Evolutionary conservation across 2,113 vertebrate species (phyloP).

Genomic region (Mobula birostris): DNA sequence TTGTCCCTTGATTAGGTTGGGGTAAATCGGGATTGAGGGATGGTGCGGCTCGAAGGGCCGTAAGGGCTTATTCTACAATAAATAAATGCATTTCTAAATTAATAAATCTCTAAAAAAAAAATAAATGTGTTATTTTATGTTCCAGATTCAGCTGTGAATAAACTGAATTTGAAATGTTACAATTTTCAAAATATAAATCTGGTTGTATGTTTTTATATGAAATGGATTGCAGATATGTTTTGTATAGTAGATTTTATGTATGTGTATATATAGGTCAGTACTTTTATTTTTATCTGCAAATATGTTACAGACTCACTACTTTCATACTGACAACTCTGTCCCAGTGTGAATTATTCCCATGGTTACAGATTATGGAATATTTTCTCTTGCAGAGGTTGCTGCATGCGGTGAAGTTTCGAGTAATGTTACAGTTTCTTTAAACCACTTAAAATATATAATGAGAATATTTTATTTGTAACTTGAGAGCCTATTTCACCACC

Average conservation of each 20-base stretch:
- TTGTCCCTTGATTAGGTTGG: too few relatives aligned
- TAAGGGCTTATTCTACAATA: too few relatives aligned
- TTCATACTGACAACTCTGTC: not conserved
- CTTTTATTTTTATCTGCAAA: not conserved
- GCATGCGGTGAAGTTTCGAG: not conserved
- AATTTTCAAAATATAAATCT: constrained; percentile 17
- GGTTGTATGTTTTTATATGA: constrained; percentile 25
- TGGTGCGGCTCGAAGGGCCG: too few relatives aligned
- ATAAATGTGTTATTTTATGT: too few relatives aligned
- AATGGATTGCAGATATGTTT: constrained; percentile 33
- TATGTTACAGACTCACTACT: not conserved
- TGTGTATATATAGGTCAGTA: constrained; percentile 24
- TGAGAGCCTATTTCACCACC: not conserved
- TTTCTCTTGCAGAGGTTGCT: not conserved
- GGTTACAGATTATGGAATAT: not conserved
- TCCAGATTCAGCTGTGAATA: not conserved
- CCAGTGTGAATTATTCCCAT: not conserved
- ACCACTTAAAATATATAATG: not conserved
- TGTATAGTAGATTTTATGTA: constrained; percentile 12
- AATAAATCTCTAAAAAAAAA: too few relatives aligned
- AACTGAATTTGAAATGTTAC: not conserved
- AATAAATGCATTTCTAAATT: too few relatives aligned
- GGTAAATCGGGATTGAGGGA: too few relatives aligned
- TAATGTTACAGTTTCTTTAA: not conserved
- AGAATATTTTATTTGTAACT: constrained; percentile 5